phyloP scores from a whole-genome alignment of 1,140 invertebrate species.

The Matsumurasca onukii region DNA sequence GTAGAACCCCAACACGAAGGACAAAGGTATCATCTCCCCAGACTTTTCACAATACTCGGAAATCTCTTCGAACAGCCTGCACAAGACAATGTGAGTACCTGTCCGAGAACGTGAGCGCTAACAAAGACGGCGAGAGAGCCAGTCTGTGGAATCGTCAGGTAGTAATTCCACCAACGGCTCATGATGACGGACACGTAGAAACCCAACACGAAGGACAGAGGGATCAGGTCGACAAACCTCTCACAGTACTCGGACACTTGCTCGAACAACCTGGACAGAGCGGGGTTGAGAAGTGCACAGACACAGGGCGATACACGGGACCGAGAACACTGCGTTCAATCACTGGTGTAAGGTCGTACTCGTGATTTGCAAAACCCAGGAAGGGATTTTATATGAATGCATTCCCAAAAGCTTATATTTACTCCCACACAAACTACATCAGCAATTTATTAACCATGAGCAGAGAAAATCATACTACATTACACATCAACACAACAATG shows the following conservation, averaged over 20 bases:
- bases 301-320: no score
- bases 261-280: slow-evolving; percentile 62
- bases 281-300: no score
- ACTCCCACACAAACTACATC: no score
- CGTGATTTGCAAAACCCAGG: no score
- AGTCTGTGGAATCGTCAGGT: slow-evolving; percentile 74
- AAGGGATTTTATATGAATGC: no score
- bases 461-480: no score
- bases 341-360: no score
- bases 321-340: no score
- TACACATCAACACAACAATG: no score
- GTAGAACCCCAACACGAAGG: slow-evolving; percentile 70
- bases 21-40: slow-evolving; percentile 75
- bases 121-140: slow-evolving; percentile 83
- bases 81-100: slow-evolving; percentile 48
- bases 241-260: slow-evolving; percentile 74
- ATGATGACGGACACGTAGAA: slow-evolving; percentile 89
- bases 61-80: slow-evolving; percentile 70
- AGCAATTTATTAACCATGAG: no score
- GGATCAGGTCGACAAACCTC: slow-evolving; percentile 75
- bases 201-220: slow-evolving; percentile 66
- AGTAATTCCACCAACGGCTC: slow-evolving; percentile 92
- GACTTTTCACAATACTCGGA: slow-evolving; percentile 77
- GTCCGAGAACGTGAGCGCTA: slow-evolving; percentile 69
- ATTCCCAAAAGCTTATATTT: no score